Percentiles rank a stretch among this genome's conserved stretches.
Conservation (phyloP, 37 sponge, comb jelly and placozoan genomes). For the Tethya wilhelma region DNA sequence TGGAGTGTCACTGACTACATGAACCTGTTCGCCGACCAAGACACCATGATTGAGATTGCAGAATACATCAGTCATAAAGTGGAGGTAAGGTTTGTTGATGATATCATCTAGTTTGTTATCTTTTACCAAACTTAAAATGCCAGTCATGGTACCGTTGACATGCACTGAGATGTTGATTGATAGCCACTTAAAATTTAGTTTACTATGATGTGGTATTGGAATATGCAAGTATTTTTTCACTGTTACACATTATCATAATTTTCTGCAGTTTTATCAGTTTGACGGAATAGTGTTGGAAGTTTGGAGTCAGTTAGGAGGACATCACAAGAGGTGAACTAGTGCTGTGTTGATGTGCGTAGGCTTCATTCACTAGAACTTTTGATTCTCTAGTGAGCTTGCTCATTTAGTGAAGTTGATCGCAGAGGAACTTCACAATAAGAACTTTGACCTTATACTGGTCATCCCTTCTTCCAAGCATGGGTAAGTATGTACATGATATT, state of each 20-base stretch:
- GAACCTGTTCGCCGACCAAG: slow-evolving; percentile 59
- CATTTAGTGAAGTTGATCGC: slow-evolving; percentile 46
- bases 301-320: slow-evolving; percentile 94
- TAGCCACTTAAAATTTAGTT: background rate
- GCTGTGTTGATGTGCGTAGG: background rate
- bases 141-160: too few species aligned
- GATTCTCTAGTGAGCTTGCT: slow-evolving; percentile 67
- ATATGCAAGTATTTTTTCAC: background rate
- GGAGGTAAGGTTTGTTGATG: slow-evolving; percentile 61
- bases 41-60: slow-evolving; percentile 34
- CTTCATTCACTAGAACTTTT: background rate
- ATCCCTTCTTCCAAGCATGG: slow-evolving; percentile 63
- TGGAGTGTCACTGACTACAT: slow-evolving; percentile 81
- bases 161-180: too few species aligned
- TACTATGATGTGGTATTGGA: background rate
- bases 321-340: slow-evolving; percentile 53
- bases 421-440: slow-evolving; percentile 40
- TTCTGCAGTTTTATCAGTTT: slow-evolving; percentile 57
- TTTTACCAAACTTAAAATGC: too few species aligned
- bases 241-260: background rate
- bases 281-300: slow-evolving; percentile 95
- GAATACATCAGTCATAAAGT: slow-evolving; percentile 30
- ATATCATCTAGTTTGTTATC: too few species aligned
- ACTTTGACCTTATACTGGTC: slow-evolving; percentile 73
- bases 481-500: background rate